Base-by-base conservation (phyloP, 2,888 invertebrate genomes). In the Ormyrus labotus region DNA sequence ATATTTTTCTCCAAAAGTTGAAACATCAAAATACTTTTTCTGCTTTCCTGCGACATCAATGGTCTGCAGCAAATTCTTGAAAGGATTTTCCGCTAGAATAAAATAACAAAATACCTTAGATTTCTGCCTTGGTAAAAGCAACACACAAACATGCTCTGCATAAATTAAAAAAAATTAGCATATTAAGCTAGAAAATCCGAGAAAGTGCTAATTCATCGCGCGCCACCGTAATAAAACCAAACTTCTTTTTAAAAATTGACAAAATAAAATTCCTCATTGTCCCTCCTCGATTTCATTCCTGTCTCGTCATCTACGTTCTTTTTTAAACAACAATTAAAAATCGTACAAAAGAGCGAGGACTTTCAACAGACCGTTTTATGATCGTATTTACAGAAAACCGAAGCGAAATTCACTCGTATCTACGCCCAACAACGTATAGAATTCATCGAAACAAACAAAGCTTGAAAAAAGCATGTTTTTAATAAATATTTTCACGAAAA, bases 11-110 rank as follows among this genome's bases (percentile, higher is more conserved):
- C 96, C 95, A 57, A 98, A 92, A 10, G 92, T 92, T 5, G 93
- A 89, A 67, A 98, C 87, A 90, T 98, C 96, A 90, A 94, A 99
- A 89, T 96, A 99, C 80, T 94, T 94, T 90, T 93, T 97, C 3
- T 93, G 91, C 82, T 94, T 93, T 0, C 94, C 94, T 82, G 92
- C 91, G 8, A 95, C 90, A 0, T 91, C 91, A 8, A 96, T 87
- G 0, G 92, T 92, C 88, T 94, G 95, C 82, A 96, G 87, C 53
- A 94, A 90, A 67, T 92, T 90, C 71, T 91, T 89, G 87, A 93
- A 96, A 0, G 96, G 96, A 89, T 96, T 95, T 84, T 87, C 85
- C 58, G 86, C 93, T 93, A 85, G 79, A 91, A 91, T 48, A 53
- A 34, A 78, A 68, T 68, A 58, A 34, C 19, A 55, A 71, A 78